A percentile compares a stretch with the other conserved stretches of the same genome.
phyloP scores from a whole-genome alignment of 2,888 invertebrate genomes.

The Sisyra terminalis region DNA sequence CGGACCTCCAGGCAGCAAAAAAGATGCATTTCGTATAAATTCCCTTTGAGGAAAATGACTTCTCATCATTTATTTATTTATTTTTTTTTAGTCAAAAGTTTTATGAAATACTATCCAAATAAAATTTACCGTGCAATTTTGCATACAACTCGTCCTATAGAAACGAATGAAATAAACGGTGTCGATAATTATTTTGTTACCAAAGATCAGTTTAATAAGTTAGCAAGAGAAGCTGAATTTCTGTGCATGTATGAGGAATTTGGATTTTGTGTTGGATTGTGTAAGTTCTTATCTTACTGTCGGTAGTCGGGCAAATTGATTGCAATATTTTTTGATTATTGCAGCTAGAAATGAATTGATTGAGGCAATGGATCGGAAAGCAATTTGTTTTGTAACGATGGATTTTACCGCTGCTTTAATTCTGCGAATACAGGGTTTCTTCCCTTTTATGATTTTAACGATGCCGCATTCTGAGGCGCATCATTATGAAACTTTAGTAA shows the following conservation, averaged over 20 bases:
- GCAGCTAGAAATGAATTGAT: background rate
- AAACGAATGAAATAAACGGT: background rate
- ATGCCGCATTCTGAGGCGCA: background rate
- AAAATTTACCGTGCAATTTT: background rate
- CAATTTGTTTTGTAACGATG: background rate
- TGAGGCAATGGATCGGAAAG: background rate
- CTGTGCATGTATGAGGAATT: background rate
- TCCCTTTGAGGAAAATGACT: background rate
- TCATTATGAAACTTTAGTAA: background rate
- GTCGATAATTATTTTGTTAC: background rate
- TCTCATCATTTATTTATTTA: background rate
- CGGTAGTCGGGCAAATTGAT: background rate
- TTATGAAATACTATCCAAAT: slow-evolving; percentile 1
- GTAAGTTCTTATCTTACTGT: background rate
- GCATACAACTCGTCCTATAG: background rate
- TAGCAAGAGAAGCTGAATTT: slow-evolving; percentile 1
- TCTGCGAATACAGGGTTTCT: background rate
- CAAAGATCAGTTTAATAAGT: background rate
- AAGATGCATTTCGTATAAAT: slow-evolving; percentile 12
- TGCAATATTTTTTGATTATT: background rate
- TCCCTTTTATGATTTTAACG: background rate
- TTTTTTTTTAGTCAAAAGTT: slow-evolving; percentile 1
- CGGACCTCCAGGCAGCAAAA: slow-evolving; percentile 24
- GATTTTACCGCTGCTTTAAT: slow-evolving; percentile 1
- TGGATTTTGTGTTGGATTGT: slow-evolving; percentile 1